These are phyloP conservation scores for Meloe dianella DNA, from an alignment of 2,888 invertebrate species.

Conservation along the genomic window DNA sequence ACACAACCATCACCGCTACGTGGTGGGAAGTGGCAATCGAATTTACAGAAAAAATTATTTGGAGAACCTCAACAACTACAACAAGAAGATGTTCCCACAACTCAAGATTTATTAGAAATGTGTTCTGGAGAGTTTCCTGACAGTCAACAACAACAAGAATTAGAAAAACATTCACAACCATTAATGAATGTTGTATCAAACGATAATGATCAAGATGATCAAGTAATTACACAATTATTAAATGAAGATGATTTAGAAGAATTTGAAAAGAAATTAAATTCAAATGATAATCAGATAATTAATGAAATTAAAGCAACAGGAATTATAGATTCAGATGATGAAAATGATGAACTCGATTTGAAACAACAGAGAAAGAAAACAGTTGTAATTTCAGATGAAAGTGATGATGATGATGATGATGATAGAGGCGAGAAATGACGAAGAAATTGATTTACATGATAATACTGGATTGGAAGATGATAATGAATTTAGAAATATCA, in stretches of 20 bases:
- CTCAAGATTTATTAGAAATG: constrained; percentile 53
- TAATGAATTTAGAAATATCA: constrained; percentile 58
- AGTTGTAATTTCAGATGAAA: constrained; percentile 61
- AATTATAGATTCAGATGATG: constrained; percentile 48
- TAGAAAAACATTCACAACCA: neutral
- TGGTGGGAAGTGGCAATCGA: constrained; percentile 38
- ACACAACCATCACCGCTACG: constrained; percentile 48
- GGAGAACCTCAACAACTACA: constrained; percentile 46
- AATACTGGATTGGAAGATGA: constrained; percentile 56
- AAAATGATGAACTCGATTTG: constrained; percentile 38
- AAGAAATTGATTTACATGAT: constrained; percentile 53
- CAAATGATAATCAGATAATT: constrained; percentile 38
- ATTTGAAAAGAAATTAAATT: constrained; percentile 51
- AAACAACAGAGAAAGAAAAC: constrained; percentile 52
- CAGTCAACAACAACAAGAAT: constrained; percentile 3
- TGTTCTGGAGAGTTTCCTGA: constrained; percentile 54
- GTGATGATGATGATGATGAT: constrained; percentile 44
- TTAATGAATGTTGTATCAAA: neutral
- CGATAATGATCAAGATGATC: constrained; percentile 48
- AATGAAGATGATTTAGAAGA: constrained; percentile 52
- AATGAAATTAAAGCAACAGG: constrained; percentile 45
- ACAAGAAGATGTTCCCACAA: constrained; percentile 33
- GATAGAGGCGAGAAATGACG: constrained; percentile 47
- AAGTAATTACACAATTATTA: constrained; percentile 52
- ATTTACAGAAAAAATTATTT: constrained; percentile 58